Evolutionary conservation across 2,113 vertebrate genomes (phyloP), one percentile per base, ranked within the genome.

Genomic region (Galemys pyrenaicus): DNA sequence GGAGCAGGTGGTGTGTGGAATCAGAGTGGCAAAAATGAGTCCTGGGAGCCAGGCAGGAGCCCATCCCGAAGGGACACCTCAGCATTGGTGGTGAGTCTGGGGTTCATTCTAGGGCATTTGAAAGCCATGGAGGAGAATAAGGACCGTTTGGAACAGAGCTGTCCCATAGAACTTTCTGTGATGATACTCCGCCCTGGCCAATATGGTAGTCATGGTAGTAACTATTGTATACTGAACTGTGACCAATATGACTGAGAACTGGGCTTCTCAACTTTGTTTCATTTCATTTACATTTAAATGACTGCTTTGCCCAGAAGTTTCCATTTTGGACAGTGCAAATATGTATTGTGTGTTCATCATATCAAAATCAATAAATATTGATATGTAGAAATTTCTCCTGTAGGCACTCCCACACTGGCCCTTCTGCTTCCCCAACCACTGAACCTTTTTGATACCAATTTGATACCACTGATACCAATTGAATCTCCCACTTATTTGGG

Each of bases 321-420:
- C 49, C 19, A 24, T 32, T 19, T 13, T 85, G 35, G 39, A 62
- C 1, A 58, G 41, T n/a, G 22, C 37, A 20, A 13, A 24, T 32
- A 37, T 22, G 49, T 32, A 26, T 1, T 11, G 15, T 46, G 5
- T n/a, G 56, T 32, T 62, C 30, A 41, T 79, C 26, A 3, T 28
- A 26, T 62, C 9, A 12, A 3, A 26, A 26, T 62, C 9, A 12
- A 70, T 44, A 60, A 51, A 71, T 49, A 51, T 51, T 51, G 49
- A 16, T 51, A 51, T 51, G 16, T 2, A 65, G 39, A 9, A 3
- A 15, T 81, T 10, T 74, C 46, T 85, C 24, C 28, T 26, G 19
- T 15, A 3, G 7, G 16, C 16, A 30, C 9, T 37, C 16, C 35
- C 0, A 2, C 0, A 30, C 0, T 3, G 16, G 8, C n/a, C 60